A percentile compares a stretch with the other conserved stretches of the same genome.
Evolutionary conservation across 2,113 vertebrate genomes (phyloP).

Genomic region (Dromiciops gliroides): DNA sequence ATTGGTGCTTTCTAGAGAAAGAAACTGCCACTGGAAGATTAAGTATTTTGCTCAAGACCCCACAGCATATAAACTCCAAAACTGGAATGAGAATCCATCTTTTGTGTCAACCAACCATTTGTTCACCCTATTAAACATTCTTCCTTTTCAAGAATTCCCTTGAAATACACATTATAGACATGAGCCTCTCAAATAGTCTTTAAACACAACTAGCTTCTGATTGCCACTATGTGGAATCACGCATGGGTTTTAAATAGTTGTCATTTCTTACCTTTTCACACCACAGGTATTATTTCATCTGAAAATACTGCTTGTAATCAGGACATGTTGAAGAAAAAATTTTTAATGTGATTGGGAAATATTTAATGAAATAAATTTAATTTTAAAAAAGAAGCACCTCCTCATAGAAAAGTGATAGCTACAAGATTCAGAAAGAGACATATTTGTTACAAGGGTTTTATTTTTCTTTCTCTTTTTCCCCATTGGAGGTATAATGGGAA

Average conservation of each 20-base stretch:
- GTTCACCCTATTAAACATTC: not conserved
- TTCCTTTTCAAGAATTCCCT: not conserved
- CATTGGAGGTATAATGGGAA: no score
- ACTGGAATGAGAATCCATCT: not conserved
- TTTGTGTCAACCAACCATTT: not conserved
- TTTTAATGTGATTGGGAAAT: not conserved
- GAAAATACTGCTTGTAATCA: not conserved
- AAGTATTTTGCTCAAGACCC: not conserved
- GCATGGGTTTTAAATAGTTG: not conserved
- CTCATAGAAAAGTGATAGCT: not conserved
- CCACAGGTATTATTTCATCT: not conserved
- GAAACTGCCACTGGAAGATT: not conserved
- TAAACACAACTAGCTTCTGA: not conserved
- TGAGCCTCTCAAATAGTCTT: not conserved
- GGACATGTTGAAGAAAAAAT: not conserved
- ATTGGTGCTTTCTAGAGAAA: conserved; percentile 7
- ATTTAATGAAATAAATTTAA: not conserved
- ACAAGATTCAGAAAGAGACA: not conserved
- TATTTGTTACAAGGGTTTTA: not conserved
- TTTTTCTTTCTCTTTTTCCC: not conserved
- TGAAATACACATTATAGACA: not conserved
- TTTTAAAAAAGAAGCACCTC: not conserved
- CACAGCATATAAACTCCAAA: conserved; percentile 5
- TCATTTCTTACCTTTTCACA: not conserved
- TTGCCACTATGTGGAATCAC: not conserved